Evolutionary conservation across 2,113 vertebrate species (phyloP), one percentile per base, ranked within the genome.

Genomic region (Otolemur garnettii): DNA sequence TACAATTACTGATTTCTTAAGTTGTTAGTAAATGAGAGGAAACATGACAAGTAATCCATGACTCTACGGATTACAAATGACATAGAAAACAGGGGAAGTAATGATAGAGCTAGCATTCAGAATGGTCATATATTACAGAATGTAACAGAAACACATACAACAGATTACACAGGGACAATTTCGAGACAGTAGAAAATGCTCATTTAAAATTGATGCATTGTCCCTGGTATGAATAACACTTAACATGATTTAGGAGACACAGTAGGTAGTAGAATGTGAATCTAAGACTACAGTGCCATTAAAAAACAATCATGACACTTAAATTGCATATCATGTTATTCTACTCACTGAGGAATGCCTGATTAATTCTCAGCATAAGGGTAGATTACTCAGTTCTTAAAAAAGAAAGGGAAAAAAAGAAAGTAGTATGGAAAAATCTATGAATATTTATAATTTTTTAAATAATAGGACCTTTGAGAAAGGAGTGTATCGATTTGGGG

Each of bases 81-180:
- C n/a, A 50, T 17, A 83, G 17, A 33, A 59, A 69, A 88, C 50
- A 21, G 21, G 0, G 15, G 26, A 84, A 78, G 4, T 35, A 81
- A 78, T 69, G 18, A 85, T 19, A 94, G 12, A 78, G 69, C 30
- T 78, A 72, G n/a, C 28, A 57, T 75, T 92, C 38, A 74, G 33
- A 94, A 83, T 77, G 11, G 77, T 71, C 13, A 35, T 50, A 42
- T 62, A 77, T 35, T 92, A 13, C 17, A 81, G 35, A 93, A 97
- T 45, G 10, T 33, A 62, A 24, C 60, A 64, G 66, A 91, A 85
- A 75, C 53, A 24, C 13, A 26, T 50, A 78, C 28, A 71, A 86
- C 24, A 80, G 26, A 59, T 5, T 90, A 35, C 60, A 50, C 6
- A 81, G 50, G 14, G 10, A 59, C 13, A 78, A 71, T 72, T 62